phyloP scores from a whole-genome alignment of 2,888 invertebrate genomes.

The Hipparchia sbordonii region DNA sequence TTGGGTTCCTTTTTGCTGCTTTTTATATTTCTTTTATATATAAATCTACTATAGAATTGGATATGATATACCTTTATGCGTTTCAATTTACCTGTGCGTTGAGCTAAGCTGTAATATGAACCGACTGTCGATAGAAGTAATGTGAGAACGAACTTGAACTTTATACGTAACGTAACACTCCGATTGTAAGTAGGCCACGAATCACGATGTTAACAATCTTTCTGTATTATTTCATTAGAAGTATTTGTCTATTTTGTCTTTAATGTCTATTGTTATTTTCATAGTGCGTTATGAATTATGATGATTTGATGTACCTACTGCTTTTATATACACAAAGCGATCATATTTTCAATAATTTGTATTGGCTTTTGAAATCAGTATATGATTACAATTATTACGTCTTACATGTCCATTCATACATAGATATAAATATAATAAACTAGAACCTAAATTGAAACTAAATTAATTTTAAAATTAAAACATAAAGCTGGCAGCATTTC shows the following conservation, averaged over 20 bases:
- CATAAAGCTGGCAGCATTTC: too few relatives aligned
- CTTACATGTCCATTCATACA: too few relatives aligned
- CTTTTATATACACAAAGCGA: background rate
- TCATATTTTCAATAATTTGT: too few relatives aligned
- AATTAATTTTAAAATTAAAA: too few relatives aligned
- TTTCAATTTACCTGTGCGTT: background rate
- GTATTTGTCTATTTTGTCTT: background rate
- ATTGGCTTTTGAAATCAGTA: too few relatives aligned
- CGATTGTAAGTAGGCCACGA: constrained; percentile 25
- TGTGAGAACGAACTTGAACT: constrained; percentile 42
- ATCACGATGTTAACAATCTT: background rate
- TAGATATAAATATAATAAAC: too few relatives aligned
- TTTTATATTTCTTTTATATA: too few relatives aligned
- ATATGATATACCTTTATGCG: background rate
- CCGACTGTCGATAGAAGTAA: constrained; percentile 17
- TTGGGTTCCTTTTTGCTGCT: too few relatives aligned
- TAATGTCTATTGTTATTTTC: background rate
- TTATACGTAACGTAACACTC: constrained; percentile 36
- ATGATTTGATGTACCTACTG: background rate
- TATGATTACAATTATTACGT: too few relatives aligned
- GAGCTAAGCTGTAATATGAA: constrained; percentile 21
- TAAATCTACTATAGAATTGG: background rate
- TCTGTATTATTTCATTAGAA: background rate
- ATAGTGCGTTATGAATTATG: background rate
- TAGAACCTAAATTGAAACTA: too few relatives aligned